Evolutionary conservation across 2,888 invertebrate genomes (phyloP).

Genomic region (Eupithecia pulchellata): DNA sequence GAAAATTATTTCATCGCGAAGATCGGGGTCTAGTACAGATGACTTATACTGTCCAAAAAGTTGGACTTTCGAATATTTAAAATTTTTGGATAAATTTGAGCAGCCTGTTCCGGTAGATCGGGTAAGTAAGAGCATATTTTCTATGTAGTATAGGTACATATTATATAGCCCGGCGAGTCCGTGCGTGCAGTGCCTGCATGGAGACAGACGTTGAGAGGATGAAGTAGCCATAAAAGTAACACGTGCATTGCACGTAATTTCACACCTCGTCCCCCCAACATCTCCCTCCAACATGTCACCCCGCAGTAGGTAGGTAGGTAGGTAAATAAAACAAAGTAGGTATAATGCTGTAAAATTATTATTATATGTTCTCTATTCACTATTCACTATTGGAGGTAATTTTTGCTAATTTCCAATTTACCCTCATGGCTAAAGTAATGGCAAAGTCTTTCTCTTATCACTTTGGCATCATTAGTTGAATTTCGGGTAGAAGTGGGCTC

Average conservation of each 20-base stretch:
- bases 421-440: conserved; percentile 19
- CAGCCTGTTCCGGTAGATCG: conserved; percentile 31
- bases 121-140: conserved; percentile 30
- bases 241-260: conserved; percentile 20
- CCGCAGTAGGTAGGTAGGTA: too few species aligned
- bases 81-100: conserved; percentile 34
- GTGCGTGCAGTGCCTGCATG: conserved; percentile 24
- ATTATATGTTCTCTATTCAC: too few species aligned
- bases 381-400: conserved; percentile 24
- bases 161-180: conserved; percentile 24
- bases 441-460: conserved; percentile 22
- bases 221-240: conserved; percentile 20
- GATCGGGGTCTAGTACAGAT: conserved; percentile 30
- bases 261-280: conserved; percentile 11
- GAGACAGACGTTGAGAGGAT: conserved; percentile 23
- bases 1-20: conserved; percentile 35
- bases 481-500: conserved; percentile 12
- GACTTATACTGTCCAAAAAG: conserved; percentile 34
- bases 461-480: conserved; percentile 25
- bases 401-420: conserved; percentile 19
- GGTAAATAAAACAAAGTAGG: too few species aligned
- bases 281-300: neutral
- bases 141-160: conserved; percentile 31
- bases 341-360: too few species aligned
- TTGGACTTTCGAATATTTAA: conserved; percentile 36